Evolutionary conservation across 92 coral and sea anemone genomes (phyloP), one percentile per base, ranked within the genome.

Genomic region (Heteractis magnifica): DNA sequence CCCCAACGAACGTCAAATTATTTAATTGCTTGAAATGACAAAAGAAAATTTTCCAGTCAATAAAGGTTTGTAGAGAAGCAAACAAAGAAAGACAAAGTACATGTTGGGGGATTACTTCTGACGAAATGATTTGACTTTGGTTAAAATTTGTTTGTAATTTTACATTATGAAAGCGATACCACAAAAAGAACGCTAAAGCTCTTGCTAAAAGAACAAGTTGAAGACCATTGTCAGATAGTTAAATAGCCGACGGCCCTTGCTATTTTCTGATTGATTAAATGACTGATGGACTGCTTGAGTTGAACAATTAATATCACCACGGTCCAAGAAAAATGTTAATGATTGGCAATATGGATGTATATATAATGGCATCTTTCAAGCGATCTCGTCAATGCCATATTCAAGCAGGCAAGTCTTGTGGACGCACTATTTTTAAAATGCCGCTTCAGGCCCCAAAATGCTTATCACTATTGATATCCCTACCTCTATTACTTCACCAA

Each of bases 21-120:
- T 34, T 34, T 58, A 51, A 80, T 80, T 62, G 34, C 73, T 62
- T 49, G 3, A 58, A 21, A 15, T 49, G 21, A 58, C 51, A 80
- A 80, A 53, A 64, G 75, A 80, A 44, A 23, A 21, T 58, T 15
- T 34, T 52, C 70, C 70, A 49, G 83, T 80, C 83, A 80, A 80
- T 80, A 80, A 62, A 65, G 75, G 12, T n/a, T 68, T 23, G 41
- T 62, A 64, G 75, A 11, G 74, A 65, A 80, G 83, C 19, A 80
- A 78, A 78, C 68, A 78, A 49, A 10, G 44, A 16, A 75, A 49
- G 48, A 68, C 73, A 68, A 21, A 26, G 19, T 68, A 15, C 49
- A 68, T 68, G 10, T 68, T 68, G 48, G 73, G 73, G 73, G 50
- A 68, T 68, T 68, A 68, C 9, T 68, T 68, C 10, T 21, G 5